Percentiles rank a stretch among this genome's conserved stretches.
Evolutionary conservation across 2,888 invertebrate genomes (phyloP).

Genomic region (Drosophila affinis): DNA sequence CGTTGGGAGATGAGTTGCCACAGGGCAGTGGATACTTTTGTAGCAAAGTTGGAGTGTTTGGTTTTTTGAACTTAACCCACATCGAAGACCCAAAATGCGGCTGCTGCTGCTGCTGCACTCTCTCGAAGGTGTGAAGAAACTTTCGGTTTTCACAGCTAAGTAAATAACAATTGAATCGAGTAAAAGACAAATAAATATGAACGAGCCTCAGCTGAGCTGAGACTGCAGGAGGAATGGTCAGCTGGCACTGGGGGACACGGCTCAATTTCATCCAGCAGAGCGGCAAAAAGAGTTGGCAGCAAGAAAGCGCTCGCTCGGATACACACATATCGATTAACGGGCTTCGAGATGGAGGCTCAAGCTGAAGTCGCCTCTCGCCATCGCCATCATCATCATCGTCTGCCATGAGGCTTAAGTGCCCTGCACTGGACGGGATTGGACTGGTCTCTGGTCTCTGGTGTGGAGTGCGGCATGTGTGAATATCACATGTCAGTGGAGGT

Average conservation of each 20-base stretch:
- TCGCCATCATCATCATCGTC: conserved; percentile 14
- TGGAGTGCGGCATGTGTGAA: conserved; percentile 69
- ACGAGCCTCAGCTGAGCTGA: conserved; percentile 39
- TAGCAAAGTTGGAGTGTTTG: conserved; percentile 57
- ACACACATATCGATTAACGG: conserved; percentile 68
- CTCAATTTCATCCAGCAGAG: conserved; percentile 61
- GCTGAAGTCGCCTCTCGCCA: conserved; percentile 20
- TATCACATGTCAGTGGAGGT: conserved; percentile 78
- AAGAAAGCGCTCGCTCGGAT: conserved; percentile 27
- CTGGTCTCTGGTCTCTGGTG: conserved; percentile 31
- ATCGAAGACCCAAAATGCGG: conserved; percentile 30
- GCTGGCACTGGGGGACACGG: conserved; percentile 54
- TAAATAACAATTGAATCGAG: conserved; percentile 64
- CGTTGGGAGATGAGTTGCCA: conserved; percentile 45
- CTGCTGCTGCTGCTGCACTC: neutral
- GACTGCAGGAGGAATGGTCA: conserved; percentile 37
- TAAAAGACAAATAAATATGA: conserved; percentile 53
- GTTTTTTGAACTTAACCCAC: conserved; percentile 71
- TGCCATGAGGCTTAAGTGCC: conserved; percentile 67
- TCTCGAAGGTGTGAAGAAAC: conserved; percentile 68
- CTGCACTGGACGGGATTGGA: conserved; percentile 28
- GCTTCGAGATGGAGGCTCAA: conserved; percentile 60
- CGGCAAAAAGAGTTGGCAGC: conserved; percentile 29
- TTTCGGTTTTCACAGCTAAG: conserved; percentile 75
- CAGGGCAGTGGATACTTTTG: conserved; percentile 55